A percentile compares a stretch with the other conserved stretches of the same genome.
These are phyloP conservation scores for Oscheius sp. DNA, from an alignment of 2,888 invertebrate genomes.

Conservation along the genomic window DNA sequence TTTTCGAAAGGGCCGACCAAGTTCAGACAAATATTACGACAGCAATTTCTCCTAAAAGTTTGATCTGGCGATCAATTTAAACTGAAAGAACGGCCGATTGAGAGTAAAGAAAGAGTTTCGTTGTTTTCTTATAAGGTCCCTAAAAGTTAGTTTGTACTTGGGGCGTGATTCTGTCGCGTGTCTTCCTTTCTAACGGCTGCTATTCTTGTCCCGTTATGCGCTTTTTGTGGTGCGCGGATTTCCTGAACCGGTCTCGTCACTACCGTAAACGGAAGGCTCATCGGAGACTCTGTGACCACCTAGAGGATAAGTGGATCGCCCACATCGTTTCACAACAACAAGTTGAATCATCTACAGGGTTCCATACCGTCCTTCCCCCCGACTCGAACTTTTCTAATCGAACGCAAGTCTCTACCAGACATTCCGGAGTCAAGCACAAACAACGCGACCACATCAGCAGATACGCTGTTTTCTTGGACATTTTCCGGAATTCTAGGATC, in stretches of 20 bases:
- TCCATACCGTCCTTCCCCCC: background rate
- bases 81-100: conserved; percentile 5
- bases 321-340: background rate
- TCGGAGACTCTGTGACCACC: conserved; percentile 19
- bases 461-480: conserved; percentile 4
- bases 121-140: background rate
- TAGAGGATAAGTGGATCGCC: conserved; percentile 9
- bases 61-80: conserved; percentile 21
- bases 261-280: conserved; percentile 23
- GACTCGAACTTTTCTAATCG: background rate
- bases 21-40: conserved; percentile 29
- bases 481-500: conserved; percentile 19
- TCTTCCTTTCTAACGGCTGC: conserved; percentile 27
- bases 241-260: conserved; percentile 31
- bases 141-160: background rate
- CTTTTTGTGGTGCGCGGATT: conserved; percentile 27
- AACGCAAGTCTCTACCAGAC: conserved; percentile 25
- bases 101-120: background rate
- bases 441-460: background rate
- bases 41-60: conserved; percentile 11
- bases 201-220: conserved; percentile 15
- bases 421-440: conserved; percentile 11
- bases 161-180: conserved; percentile 27
- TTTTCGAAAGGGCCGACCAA: conserved; percentile 20
- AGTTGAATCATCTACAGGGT: conserved; percentile 1